Percentiles rank a stretch among this genome's conserved stretches.
phyloP scores from a whole-genome alignment of 2,113 vertebrate species.

The Brachyhypopomus gauderio region DNA sequence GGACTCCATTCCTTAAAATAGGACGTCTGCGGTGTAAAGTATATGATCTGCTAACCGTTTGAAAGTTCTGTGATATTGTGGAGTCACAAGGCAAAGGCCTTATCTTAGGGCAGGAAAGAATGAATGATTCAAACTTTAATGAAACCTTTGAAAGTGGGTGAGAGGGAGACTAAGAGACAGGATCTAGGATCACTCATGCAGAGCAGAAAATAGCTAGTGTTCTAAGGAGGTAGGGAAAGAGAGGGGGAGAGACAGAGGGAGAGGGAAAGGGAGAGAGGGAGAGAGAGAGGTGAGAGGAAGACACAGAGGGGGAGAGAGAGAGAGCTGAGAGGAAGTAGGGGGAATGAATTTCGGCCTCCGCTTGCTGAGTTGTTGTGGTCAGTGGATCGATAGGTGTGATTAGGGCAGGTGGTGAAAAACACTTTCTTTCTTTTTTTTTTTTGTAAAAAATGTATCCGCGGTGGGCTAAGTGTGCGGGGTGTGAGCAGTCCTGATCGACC shows the following conservation, averaged over 20 bases:
- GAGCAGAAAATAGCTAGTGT: background rate
- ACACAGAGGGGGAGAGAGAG: constrained; percentile 28
- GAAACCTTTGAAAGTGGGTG: background rate
- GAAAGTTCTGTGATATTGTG: background rate
- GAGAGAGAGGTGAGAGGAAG: background rate
- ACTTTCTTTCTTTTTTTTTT: constrained; percentile 60
- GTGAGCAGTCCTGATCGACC: constrained; percentile 50
- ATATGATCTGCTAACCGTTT: too few species aligned
- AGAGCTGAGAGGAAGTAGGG: constrained; percentile 33
- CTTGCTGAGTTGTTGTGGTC: constrained; percentile 43
- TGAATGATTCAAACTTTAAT: constrained; percentile 14
- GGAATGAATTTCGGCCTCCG: constrained; percentile 61
- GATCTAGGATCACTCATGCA: too few species aligned
- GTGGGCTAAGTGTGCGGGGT: constrained; percentile 29
- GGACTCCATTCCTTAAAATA: too few species aligned
- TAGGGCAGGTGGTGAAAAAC: constrained; percentile 54
- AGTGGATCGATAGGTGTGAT: constrained; percentile 60
- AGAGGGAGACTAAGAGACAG: constrained; percentile 17
- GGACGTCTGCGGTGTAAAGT: background rate
- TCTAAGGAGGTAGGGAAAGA: too few species aligned
- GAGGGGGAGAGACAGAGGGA: background rate
- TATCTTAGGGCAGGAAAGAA: constrained; percentile 1
- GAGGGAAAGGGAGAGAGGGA: background rate
- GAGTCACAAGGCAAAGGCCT: background rate
- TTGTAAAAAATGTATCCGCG: constrained; percentile 37